Base-by-base conservation (phyloP, 2,797 vertebrate genomes). In the Buceros bicornis region DNA sequence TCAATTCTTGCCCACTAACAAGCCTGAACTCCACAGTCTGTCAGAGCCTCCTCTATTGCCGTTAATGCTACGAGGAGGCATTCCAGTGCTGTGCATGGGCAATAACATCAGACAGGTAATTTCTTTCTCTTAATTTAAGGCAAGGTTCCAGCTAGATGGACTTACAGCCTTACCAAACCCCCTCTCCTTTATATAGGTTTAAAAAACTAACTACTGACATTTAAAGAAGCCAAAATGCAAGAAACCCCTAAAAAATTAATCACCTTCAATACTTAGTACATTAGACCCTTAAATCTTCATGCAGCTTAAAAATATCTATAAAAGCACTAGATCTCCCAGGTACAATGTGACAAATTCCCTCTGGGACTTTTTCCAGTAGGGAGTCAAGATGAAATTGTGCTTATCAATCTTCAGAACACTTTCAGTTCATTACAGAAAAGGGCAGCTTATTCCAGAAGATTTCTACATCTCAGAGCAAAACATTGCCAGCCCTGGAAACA, bases 361-460 rank as follows among this genome's bases (percentile, higher is more conserved):
- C 64, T 29, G 95, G 62, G 37, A 42, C 13, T 90, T 94, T 88
- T 91, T 33, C 95, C 86, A 71, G 1, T 21, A 28, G 80, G 72
- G 43, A 88, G 26, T 43, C 43, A 29, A 37, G 86, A 73, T 29
- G 40, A 94, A 91, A 91, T 43, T 47, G 72, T 67, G 82, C 94
- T 96, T 88, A 83, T 93, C 92, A 56, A 78, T 83, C 93, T 92
- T 74, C 2, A 11, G 61, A 82, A 66, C n/a, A 14, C 94, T 89
- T 61, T 14, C n/a, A 73, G 79, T 54, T 67, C 80, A 67, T 45
- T 89, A 60, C 4, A 3, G 73, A 15, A 90, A 95, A 94, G 64
- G 50, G 69, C 78, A 83, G 74, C 62, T 89, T 43, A 26, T 86
- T 87, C 58, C 64, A 80, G 25, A 47, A 85, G 28, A 47, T 91